Base-by-base conservation (phyloP, 2,797 vertebrate species). In the Notoglanidium macrostoma region DNA sequence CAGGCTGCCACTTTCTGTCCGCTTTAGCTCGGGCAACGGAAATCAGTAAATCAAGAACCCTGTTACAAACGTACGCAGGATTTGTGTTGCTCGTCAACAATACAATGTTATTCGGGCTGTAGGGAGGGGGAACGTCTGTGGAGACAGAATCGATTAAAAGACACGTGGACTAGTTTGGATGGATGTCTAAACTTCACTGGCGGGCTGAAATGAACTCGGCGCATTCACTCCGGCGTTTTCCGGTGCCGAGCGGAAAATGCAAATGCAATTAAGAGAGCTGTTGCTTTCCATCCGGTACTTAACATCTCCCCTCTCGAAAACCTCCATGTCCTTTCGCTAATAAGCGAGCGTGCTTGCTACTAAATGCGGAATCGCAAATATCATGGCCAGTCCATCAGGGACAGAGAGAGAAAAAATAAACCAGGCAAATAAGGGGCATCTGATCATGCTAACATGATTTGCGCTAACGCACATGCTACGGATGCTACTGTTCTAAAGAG, bases 251-350 rank as follows among this genome's bases (percentile, higher is more conserved):
- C 91, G 92, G 94, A 93, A 93, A 93, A 95, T 94, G 94, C 84
- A 88, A 65, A 94, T 95, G 95, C 95, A 94, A 94, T 94, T 94
- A 95, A 93, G 93, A 94, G 91, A 90, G 91, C 91, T 91, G 93
- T 92, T 92, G 92, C 93, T 94, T 87, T 72, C 86, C 83, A 85
- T 83, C 87, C 80, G 86, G 87, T 55, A 77, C 65, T 86, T 57
- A 89, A 85, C 44, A 57, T 81, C 83, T 49, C 73, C 67, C 29
- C 88, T 83, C 87, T 92, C 92, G 90, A 89, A 90, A 90, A 91
- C 92, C 5, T 92, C 91, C 90, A 90, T 88, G 93, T 91, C 90
- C 91, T 94, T 94, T 93, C 91, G 92, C 92, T 94, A 92, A 95
- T 95, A 95, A 94, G 92, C 90, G 92, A 92, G 93, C 90, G 85